Evolutionary conservation across 2,888 invertebrate genomes (phyloP), one percentile per base, ranked within the genome.

Genomic region (Hirtodrosophila alboralis): DNA sequence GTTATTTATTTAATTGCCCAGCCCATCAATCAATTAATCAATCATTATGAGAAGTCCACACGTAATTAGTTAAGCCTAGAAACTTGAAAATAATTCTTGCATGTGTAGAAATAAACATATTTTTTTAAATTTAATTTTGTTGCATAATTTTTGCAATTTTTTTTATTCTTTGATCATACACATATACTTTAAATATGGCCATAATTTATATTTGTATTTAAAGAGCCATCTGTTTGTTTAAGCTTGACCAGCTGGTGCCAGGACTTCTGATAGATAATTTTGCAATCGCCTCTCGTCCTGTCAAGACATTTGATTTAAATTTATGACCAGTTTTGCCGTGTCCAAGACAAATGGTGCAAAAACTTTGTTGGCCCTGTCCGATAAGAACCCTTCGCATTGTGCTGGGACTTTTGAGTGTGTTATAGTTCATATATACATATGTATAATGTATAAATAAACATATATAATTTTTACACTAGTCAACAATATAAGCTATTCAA

Each of bases 251-350:
- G 71, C 71, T 53, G 72, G 38, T 68, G 28, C 52, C 34, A 23
- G 34, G 48, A 44, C 33, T 21, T 41, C 51, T 44, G 53, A 54
- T 49, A 81, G 77, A 81, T 81, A 77, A 77, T 61, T 84, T 65
- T 45, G 44, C 71, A 71, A 76, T 75, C 72, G 67, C 38, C 38
- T 53, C 48, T 54, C 38, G 33, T 56, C 61, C 78, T 78, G 78
- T 77, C 81, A 77, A 56, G 60, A 34, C 49, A 58, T 63, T 84
- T 78, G 78, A 81, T 78, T 78, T 84, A 70, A 78, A 78, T 84
- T 78, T 84, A 78, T 78, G 75, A 64, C 74, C 56, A 36, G 30
- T 41, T 43, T 18, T 53, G 57, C 59, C 69, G 44, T 77, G 84
- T 84, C 84, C 61, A 38, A 49, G 47, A 38, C 64, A 81, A 53